These are phyloP conservation scores for Tipula lateralis DNA, from an alignment of 2,888 invertebrate species.

Conservation along the genomic window DNA sequence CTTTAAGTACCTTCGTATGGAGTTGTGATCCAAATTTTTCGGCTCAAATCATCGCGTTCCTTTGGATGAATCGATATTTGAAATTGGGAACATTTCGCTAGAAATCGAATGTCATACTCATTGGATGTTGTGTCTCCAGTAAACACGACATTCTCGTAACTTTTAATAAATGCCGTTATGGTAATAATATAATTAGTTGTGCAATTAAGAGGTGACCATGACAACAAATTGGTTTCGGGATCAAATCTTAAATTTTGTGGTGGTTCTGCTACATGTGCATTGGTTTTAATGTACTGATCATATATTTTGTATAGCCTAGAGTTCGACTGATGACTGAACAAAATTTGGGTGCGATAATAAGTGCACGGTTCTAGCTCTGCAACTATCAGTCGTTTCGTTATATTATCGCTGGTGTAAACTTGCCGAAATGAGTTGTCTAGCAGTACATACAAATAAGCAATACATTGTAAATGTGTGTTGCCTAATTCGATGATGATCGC, in stretches of 20 bases:
- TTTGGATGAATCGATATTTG: neutral
- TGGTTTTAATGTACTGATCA: neutral
- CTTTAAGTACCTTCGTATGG: neutral
- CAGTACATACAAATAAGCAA: neutral
- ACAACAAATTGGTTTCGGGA: neutral
- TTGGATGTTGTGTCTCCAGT: neutral
- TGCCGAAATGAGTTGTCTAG: neutral
- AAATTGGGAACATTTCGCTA: neutral
- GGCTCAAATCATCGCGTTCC: neutral
- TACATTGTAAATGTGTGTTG: neutral
- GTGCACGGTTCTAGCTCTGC: neutral
- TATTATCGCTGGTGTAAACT: neutral
- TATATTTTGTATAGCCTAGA: neutral
- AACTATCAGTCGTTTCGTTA: neutral
- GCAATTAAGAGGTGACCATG: neutral
- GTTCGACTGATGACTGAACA: neutral
- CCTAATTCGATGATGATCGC: neutral
- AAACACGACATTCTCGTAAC: neutral
- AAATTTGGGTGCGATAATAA: neutral
- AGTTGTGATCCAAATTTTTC: neutral
- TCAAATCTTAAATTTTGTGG: neutral
- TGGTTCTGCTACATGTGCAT: neutral
- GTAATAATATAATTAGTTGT: neutral
- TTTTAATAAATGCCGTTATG: neutral
- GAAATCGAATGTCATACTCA: neutral